Evolutionary conservation across 2,888 invertebrate genomes (phyloP).

Genomic region (Hipparchia sbordonii): DNA sequence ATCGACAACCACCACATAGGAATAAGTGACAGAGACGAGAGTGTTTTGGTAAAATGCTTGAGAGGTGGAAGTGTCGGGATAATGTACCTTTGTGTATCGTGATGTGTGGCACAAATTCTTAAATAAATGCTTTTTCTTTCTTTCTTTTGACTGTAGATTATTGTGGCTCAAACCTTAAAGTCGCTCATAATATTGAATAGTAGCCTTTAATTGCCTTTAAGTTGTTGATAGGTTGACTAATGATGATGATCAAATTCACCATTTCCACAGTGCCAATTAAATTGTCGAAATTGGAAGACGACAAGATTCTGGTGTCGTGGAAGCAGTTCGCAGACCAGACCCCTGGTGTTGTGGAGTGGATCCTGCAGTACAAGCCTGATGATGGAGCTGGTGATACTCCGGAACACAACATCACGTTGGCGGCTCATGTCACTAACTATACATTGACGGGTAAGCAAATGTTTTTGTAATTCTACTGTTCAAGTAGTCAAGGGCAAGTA

Average conservation of each 20-base stretch:
- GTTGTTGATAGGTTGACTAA: too few relatives aligned
- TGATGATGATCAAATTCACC: background rate
- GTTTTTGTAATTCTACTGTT: background rate
- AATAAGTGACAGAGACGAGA: too few relatives aligned
- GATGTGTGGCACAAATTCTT: too few relatives aligned
- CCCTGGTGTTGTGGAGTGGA: constrained; percentile 66
- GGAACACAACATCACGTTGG: constrained; percentile 55
- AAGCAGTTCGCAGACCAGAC: constrained; percentile 55
- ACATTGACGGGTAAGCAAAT: constrained; percentile 54
- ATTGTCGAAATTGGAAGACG: constrained; percentile 53
- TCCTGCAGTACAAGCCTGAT: constrained; percentile 60
- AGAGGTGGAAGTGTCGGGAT: too few relatives aligned
- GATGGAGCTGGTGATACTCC: constrained; percentile 44
- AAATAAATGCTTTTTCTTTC: too few relatives aligned
- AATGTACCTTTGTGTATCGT: too few relatives aligned
- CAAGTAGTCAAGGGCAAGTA: too few relatives aligned
- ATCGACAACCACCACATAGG: too few relatives aligned
- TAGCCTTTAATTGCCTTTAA: too few relatives aligned
- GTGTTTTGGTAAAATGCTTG: too few relatives aligned
- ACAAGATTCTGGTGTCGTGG: constrained; percentile 64
- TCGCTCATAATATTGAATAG: too few relatives aligned
- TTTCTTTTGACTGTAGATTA: too few relatives aligned
- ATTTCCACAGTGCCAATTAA: constrained; percentile 62
- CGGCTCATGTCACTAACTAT: constrained; percentile 53
- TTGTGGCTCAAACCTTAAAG: background rate